These are phyloP conservation scores for Peromyscus maniculatus DNA, from an alignment of 2,113 vertebrate species.

Conservation along the genomic window DNA sequence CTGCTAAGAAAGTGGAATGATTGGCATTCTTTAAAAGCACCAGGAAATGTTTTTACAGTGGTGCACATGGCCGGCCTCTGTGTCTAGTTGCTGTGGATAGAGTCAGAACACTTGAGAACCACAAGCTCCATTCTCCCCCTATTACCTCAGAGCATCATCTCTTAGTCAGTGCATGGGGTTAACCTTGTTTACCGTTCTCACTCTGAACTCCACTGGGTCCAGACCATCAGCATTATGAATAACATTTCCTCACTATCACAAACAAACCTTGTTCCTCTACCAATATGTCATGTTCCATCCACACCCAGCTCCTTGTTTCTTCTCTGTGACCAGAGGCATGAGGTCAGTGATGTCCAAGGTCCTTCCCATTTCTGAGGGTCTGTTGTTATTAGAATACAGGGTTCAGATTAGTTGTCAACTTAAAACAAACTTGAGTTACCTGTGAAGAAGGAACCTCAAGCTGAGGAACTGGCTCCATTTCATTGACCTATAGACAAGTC, in stretches of 20 bases:
- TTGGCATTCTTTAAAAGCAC: background rate
- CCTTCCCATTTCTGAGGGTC: background rate
- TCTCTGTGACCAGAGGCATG: background rate
- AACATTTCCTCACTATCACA: background rate
- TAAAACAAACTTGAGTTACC: background rate
- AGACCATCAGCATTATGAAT: background rate
- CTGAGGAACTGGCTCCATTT: background rate
- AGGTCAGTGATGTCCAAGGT: background rate
- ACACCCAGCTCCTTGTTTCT: background rate
- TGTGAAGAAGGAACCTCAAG: background rate
- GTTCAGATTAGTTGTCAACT: background rate
- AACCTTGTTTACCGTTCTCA: background rate
- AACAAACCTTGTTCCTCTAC: background rate
- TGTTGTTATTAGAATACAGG: slow-evolving; percentile 44
- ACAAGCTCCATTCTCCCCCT: background rate
- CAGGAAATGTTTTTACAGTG: background rate
- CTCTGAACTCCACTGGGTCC: background rate
- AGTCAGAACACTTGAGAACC: accelerated
- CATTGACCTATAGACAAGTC: background rate
- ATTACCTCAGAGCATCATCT: background rate
- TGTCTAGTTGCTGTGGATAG: background rate
- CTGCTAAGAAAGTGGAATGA: background rate
- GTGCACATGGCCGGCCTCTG: background rate
- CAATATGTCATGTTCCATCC: background rate
- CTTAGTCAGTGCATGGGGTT: background rate